These are phyloP conservation scores for Atherinosoma microstoma DNA, from an alignment of 2,797 vertebrate genomes.

Conservation along the genomic window DNA sequence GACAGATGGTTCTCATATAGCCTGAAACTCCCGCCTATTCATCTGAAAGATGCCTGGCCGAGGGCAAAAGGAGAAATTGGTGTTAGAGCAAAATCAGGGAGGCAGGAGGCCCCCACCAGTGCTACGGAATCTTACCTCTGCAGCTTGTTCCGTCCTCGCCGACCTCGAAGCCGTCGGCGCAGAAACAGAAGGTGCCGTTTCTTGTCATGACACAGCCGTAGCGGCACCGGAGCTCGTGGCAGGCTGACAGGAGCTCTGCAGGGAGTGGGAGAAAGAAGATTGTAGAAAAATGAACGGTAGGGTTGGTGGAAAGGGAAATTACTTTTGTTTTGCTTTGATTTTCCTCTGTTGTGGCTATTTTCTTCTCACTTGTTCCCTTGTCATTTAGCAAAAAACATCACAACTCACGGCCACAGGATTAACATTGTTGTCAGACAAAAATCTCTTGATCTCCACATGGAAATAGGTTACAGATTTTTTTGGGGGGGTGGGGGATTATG, in stretches of 20 bases:
- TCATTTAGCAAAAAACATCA: conserved; percentile 27
- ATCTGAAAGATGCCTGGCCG: conserved; percentile 55
- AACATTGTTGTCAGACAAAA: conserved; percentile 32
- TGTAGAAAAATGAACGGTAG: conserved; percentile 27
- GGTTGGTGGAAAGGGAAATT: conserved; percentile 51
- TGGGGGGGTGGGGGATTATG: background rate
- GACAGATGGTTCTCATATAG: conserved; percentile 70
- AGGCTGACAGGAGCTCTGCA: conserved; percentile 91
- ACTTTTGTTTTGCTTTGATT: conserved; percentile 64
- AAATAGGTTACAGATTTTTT: conserved; percentile 7
- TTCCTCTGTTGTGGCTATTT: conserved; percentile 42
- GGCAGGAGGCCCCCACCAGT: conserved; percentile 27
- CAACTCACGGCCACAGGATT: conserved; percentile 40
- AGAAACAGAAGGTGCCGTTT: conserved; percentile 93
- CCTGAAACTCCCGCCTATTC: conserved; percentile 56
- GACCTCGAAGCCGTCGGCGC: conserved; percentile 91
- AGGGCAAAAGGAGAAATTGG: conserved; percentile 51
- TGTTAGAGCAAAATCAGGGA: conserved; percentile 4
- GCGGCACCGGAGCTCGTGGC: conserved; percentile 91
- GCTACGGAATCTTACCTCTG: conserved; percentile 85
- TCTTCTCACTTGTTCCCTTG: conserved; percentile 7
- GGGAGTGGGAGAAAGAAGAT: conserved; percentile 15
- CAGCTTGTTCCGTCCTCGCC: conserved; percentile 90
- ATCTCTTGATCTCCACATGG: conserved; percentile 35
- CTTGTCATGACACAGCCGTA: conserved; percentile 92